Conservation (phyloP, 1,140 invertebrate genomes). For the Epicauta chinensis region DNA sequence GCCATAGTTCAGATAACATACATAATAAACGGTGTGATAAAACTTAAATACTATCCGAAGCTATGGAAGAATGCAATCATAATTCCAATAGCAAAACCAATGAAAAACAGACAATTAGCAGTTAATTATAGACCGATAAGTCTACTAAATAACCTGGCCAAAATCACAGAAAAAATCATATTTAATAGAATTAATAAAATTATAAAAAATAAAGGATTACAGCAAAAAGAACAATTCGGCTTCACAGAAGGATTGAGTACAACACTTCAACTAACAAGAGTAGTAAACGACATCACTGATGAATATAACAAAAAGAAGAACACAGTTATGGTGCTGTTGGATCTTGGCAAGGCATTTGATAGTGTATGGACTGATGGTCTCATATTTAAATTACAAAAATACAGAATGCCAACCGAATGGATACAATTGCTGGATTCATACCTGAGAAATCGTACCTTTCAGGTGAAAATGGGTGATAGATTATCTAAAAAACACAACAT, state of each 20-base stretch:
- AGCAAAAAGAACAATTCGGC: conserved; percentile 6
- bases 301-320: not conserved
- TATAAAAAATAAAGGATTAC: not conserved
- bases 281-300: conserved; percentile 3
- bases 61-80: not conserved
- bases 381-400: conserved; percentile 28
- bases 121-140: conserved; percentile 10
- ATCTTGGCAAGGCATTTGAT: conserved; percentile 30
- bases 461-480: conserved; percentile 21
- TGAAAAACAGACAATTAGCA: not conserved
- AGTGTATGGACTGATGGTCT: conserved; percentile 34
- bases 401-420: conserved; percentile 14
- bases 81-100: not conserved
- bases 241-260: conserved; percentile 3
- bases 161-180: conserved; percentile 2
- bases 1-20: not conserved
- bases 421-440: conserved; percentile 29
- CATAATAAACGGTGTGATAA: conserved; percentile 1
- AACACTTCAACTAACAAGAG: not conserved
- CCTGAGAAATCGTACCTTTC: conserved; percentile 26
- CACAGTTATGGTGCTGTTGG: not conserved
- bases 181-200: too few relatives aligned
- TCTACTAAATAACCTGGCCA: not conserved
- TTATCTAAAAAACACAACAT: conserved; percentile 16
- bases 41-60: not conserved